Base-by-base conservation (phyloP, 2,888 invertebrate genomes). In the Phymatocera aterrima region DNA sequence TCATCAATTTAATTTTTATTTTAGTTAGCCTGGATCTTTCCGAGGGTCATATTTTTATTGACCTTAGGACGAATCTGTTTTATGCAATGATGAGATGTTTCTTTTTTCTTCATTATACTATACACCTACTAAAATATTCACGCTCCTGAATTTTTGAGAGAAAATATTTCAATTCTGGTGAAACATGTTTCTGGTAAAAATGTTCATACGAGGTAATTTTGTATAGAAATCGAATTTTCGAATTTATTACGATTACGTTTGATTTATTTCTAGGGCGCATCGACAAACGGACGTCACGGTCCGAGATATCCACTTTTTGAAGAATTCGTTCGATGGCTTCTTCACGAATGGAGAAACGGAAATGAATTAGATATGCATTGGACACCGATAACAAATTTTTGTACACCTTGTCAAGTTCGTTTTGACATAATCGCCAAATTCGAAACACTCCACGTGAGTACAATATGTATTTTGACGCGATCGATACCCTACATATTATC, bases 401-500 rank as follows among this genome's bases (percentile, higher is more conserved):
- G 97, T 88, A 96, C 97, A 43, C 97, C 97, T 0, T 97, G 97
- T 91, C 94, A 96, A 91, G 95, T 96, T 84, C 93, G 95, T 87
- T 96, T 96, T 86, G 95, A 96, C 88, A 93, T 96, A 75, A 95
- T 96, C 84, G 93, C 95, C 79, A 96, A 96, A 91, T 96, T 96
- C 85, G 96, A 96, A 90, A 96, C 96, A 15, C 91, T 97, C 72
- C 95, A 96, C 85, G 95, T 95, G 89, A 89, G 88, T 85, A 70
- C 28, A 40, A 70, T 70, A 46, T 70, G 18, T 70, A 2, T n/a
- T 12, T 15, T n/a, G 15, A 70, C n/a, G n/a, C n/a, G n/a, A n/a
- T n/a, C n/a, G n/a, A n/a, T n/a, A n/a, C n/a, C n/a, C 6, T 15
- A 24, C 31, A 6, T 18, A 24, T 34, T 54, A 61, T 10, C 28